These are phyloP conservation scores for Zeuzera pyrina DNA, from an alignment of 2,888 invertebrate genomes.

Conservation along the genomic window DNA sequence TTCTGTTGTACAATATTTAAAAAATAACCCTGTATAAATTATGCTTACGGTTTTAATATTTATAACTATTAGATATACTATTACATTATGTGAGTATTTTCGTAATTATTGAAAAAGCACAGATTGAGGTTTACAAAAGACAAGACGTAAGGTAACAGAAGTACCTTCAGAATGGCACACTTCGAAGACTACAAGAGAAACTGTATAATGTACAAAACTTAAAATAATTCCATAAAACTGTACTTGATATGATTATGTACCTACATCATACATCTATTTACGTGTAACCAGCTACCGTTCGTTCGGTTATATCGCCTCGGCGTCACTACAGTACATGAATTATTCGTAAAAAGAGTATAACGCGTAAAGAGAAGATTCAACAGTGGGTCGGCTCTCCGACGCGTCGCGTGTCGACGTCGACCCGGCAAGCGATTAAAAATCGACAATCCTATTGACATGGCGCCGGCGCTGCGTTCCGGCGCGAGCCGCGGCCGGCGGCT, in stretches of 20 bases:
- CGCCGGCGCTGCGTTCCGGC: slow-evolving; percentile 14
- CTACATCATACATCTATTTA: slow-evolving; percentile 40
- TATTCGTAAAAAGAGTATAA: slow-evolving; percentile 13
- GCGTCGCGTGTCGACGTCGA: no score
- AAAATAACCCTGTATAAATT: slow-evolving; percentile 72
- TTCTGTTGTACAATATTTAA: slow-evolving; percentile 20
- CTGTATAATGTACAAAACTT: slow-evolving; percentile 54
- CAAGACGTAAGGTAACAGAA: slow-evolving; percentile 60
- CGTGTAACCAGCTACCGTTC: slow-evolving; percentile 28
- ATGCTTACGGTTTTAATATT: slow-evolving; percentile 62
- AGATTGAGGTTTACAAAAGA: slow-evolving; percentile 55
- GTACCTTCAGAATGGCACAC: slow-evolving; percentile 66
- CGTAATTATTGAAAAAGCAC: slow-evolving; percentile 58
- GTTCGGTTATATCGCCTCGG: slow-evolving; percentile 16
- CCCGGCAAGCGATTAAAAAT: slow-evolving; percentile 13
- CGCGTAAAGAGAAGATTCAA: slow-evolving; percentile 24
- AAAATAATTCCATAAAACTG: slow-evolving; percentile 52
- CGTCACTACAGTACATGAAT: slow-evolving; percentile 4
- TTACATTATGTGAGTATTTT: slow-evolving; percentile 52
- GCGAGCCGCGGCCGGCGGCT: slow-evolving; percentile 26
- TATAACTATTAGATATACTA: slow-evolving; percentile 46
- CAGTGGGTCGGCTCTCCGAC: no score
- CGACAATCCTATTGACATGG: slow-evolving; percentile 29
- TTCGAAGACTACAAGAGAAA: slow-evolving; percentile 50
- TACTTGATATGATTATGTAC: slow-evolving; percentile 67